Evolutionary conservation across 2,113 vertebrate species (phyloP).

Genomic region (Willisornis vidua): DNA sequence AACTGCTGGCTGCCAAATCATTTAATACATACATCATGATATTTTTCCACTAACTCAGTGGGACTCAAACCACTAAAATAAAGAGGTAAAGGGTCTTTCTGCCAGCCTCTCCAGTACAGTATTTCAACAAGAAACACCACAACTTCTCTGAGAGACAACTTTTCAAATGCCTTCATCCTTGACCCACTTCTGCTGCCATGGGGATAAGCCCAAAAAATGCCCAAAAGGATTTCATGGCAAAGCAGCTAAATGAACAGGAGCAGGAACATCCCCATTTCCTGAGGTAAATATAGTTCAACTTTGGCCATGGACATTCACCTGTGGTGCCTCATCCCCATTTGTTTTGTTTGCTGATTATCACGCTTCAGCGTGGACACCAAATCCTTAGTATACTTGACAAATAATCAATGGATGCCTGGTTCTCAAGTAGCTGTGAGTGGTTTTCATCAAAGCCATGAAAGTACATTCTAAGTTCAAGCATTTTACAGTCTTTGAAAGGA

Average conservation of each 20-base stretch:
- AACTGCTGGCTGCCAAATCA: background rate
- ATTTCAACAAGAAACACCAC: background rate
- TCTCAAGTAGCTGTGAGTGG: background rate
- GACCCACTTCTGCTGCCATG: background rate
- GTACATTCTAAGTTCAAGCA: background rate
- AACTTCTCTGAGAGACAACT: background rate
- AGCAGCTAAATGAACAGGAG: background rate
- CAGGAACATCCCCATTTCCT: background rate
- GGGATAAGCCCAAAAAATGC: background rate
- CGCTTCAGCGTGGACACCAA: background rate
- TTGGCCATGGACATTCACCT: rapidly evolving
- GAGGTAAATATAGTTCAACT: background rate
- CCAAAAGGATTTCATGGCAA: background rate
- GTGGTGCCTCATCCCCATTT: background rate
- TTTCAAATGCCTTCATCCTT: background rate
- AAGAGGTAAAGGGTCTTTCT: background rate
- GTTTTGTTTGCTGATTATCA: background rate
- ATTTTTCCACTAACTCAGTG: background rate
- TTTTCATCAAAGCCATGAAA: background rate
- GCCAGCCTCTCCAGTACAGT: background rate
- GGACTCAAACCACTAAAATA: background rate
- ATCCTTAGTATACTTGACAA: background rate
- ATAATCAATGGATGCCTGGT: background rate
- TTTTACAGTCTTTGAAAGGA: background rate
- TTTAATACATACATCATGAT: background rate